A percentile compares a stretch with the other conserved stretches of the same genome.
Evolutionary conservation across 2,888 invertebrate species (phyloP).

Genomic region (Odiellus spinosus): DNA sequence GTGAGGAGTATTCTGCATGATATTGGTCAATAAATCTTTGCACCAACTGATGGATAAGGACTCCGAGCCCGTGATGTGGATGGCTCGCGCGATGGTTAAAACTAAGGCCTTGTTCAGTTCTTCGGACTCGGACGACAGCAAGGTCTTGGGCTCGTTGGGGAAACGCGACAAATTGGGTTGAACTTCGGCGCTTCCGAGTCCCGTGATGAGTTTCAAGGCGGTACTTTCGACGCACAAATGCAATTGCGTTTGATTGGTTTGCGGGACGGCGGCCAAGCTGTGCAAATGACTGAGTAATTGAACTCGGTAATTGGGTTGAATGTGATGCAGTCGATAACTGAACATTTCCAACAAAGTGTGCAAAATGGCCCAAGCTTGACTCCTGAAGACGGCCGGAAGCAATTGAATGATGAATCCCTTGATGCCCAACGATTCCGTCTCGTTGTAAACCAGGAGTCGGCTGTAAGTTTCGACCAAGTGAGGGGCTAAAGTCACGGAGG

Average conservation of each 20-base stretch:
- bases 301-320: constrained; percentile 86
- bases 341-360: constrained; percentile 93
- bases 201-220: constrained; percentile 66
- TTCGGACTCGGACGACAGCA: constrained; percentile 81
- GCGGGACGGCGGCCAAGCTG: constrained; percentile 74
- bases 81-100: constrained; percentile 76
- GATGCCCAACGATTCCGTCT: constrained; percentile 89
- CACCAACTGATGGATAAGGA: constrained; percentile 60
- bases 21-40: constrained; percentile 69
- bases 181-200: constrained; percentile 83
- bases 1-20: constrained; percentile 87
- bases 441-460: constrained; percentile 78
- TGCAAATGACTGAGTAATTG: constrained; percentile 81
- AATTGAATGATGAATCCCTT: constrained; percentile 87
- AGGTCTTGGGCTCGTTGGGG: constrained; percentile 75
- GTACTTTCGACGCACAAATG: constrained; percentile 85
- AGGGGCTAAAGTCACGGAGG: constrained; percentile 55
- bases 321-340: constrained; percentile 87
- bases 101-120: constrained; percentile 70
- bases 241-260: constrained; percentile 85
- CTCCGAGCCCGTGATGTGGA: constrained; percentile 64
- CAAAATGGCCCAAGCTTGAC: constrained; percentile 87
- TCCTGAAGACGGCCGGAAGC: constrained; percentile 75
- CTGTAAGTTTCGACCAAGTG: constrained; percentile 91
- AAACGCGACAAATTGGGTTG: constrained; percentile 82